Evolutionary conservation across 2,888 invertebrate genomes (phyloP), one percentile per base, ranked within the genome.

Genomic region (Acanthosepion esculentum): DNA sequence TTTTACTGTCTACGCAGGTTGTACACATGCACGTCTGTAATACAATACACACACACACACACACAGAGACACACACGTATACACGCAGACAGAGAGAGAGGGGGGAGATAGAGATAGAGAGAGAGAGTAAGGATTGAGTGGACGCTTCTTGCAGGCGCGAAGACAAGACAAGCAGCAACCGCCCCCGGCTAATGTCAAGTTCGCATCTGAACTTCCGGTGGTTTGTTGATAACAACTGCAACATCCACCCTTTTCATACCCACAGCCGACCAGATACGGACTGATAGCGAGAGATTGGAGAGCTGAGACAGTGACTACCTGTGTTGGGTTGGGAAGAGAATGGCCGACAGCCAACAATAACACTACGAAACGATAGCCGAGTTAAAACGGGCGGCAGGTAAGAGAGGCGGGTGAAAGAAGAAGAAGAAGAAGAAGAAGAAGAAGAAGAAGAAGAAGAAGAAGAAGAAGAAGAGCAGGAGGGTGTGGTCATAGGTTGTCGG

Each of bases 151-250:
- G 12, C n/a, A 10, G n/a, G 1, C 29, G 78, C n/a, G 78, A 78
- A 78, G 78, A n/a, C 15, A 78, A n/a, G 29, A 1, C 10, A 78
- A n/a, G 6, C 15, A n/a, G 78, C 78, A 2, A 78, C n/a, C 29
- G n/a, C 78, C n/a, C 78, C 15, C 0, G n/a, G n/a, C 18, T 8
- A 10, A 78, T 23, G 7, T 10, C 8, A 29, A n/a, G n/a, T 29
- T 78, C 78, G n/a, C 78, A 78, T 78, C 29, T 78, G n/a, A n/a
- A 78, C 78, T 78, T 78, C 78, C 78, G 78, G 78, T 78, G 29
- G 78, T n/a, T 15, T 78, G 78, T 78, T 78, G 78, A 78, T 78
- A 78, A 78, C 78, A 78, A 78, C 29, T n/a, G n/a, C 15, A 10
- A 8, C 78, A 78, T 78, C 78, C 78, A 78, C 78, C 78, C n/a